Evolutionary conservation across 2,113 vertebrate species (phyloP).

Genomic region (Syngnathoides biaculeatus): DNA sequence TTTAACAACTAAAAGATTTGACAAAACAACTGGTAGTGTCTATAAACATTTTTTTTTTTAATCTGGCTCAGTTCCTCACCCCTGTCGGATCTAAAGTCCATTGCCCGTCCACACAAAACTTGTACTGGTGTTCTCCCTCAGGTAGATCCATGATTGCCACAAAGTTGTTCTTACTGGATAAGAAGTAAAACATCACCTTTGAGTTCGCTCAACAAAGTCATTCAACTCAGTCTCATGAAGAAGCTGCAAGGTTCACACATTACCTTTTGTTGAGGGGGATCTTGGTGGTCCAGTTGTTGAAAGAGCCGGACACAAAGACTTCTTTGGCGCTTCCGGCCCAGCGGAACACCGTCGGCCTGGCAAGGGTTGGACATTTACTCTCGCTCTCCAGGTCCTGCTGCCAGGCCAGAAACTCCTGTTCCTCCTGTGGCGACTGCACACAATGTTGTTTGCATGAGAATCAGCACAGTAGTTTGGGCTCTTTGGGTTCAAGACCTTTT

Average conservation of each 20-base stretch:
- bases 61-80: constrained; percentile 66
- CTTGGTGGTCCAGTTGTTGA: constrained; percentile 94
- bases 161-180: constrained; percentile 89
- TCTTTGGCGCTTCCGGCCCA: constrained; percentile 90
- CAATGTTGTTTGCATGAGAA: not conserved
- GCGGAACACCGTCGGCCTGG: constrained; percentile 88
- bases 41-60: not conserved
- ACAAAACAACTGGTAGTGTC: not conserved
- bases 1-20: not conserved
- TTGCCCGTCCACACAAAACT: constrained; percentile 93
- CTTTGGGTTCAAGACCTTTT: too few species aligned
- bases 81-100: constrained; percentile 92
- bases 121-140: constrained; percentile 98
- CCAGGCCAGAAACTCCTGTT: constrained; percentile 94
- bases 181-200: constrained; percentile 14
- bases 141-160: constrained; percentile 92
- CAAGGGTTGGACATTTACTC: constrained; percentile 76
- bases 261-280: constrained; percentile 94
- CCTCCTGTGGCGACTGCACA: constrained; percentile 77
- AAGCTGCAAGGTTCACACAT: not conserved
- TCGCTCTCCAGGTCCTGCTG: constrained; percentile 88
- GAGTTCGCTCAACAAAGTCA: not conserved
- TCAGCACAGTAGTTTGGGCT: not conserved
- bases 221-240: not conserved
- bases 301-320: constrained; percentile 92